Conservation (phyloP, 2,113 vertebrate species). For the Upupa epops region DNA sequence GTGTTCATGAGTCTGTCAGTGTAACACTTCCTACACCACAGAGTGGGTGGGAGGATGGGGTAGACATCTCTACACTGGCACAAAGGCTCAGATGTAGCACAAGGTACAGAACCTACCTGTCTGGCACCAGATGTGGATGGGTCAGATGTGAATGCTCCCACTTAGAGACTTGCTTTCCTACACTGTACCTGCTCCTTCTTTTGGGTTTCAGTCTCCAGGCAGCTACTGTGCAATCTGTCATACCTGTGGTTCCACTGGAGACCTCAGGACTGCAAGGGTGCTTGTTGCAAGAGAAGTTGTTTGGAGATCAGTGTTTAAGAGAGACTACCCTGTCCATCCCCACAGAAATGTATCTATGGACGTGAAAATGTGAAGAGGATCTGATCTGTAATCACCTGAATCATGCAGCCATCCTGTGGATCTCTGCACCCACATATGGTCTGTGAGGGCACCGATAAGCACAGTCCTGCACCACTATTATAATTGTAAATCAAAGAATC, state of each 20-base stretch:
- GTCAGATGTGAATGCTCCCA: not conserved
- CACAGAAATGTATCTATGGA: not conserved
- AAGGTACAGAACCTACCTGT: not conserved
- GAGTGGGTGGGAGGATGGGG: not conserved
- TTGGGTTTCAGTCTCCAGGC: rapidly evolving
- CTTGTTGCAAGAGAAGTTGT: not conserved
- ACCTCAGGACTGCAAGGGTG: not conserved
- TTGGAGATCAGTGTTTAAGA: not conserved
- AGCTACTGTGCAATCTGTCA: not conserved
- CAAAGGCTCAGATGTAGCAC: not conserved
- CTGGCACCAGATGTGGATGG: not conserved
- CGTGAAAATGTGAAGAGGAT: not conserved
- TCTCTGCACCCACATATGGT: not conserved
- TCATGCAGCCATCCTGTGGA: not conserved
- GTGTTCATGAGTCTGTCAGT: slow-evolving; percentile 36
- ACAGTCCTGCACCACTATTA: not conserved
- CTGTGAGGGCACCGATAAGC: not conserved
- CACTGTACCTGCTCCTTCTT: not conserved
- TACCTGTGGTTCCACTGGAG: not conserved
- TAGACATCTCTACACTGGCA: not conserved
- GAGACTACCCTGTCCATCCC: not conserved
- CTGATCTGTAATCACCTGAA: not conserved
- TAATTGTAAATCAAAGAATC: slow-evolving; percentile 1
- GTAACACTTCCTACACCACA: not conserved
- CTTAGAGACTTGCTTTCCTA: not conserved